Percentiles rank a stretch among this genome's conserved stretches.
phyloP scores from a whole-genome alignment of 2,113 vertebrate species.

The Mormyrus lacerda region DNA sequence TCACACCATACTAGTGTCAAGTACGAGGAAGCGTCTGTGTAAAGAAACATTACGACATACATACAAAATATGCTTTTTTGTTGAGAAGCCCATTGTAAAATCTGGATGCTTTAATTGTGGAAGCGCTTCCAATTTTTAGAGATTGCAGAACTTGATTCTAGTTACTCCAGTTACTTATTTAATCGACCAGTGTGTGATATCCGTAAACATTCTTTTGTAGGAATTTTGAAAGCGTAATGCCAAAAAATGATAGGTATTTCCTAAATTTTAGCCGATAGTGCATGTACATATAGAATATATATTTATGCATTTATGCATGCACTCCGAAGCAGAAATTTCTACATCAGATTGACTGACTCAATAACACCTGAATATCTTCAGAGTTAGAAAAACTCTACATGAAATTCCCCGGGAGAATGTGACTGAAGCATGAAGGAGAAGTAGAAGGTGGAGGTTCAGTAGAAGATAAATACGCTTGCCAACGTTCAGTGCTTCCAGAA shows the following conservation, averaged over 20 bases:
- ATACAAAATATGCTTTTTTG: not conserved
- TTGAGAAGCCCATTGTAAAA: not conserved
- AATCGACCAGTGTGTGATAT: not conserved
- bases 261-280: not conserved
- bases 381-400: slow-evolving; percentile 52
- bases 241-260: not conserved
- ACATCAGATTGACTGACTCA: slow-evolving; percentile 50
- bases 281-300: not conserved
- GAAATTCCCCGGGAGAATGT: slow-evolving; percentile 43
- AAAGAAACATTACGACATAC: not conserved
- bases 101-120: not conserved
- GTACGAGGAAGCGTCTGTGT: slow-evolving; percentile 36
- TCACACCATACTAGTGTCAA: slow-evolving; percentile 47
- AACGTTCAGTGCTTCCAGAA: not conserved
- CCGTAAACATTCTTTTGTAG: not conserved
- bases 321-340: slow-evolving; percentile 40
- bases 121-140: not conserved
- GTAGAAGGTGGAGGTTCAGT: no score
- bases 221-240: not conserved
- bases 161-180: not conserved
- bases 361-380: slow-evolving; percentile 59
- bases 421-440: slow-evolving; percentile 41
- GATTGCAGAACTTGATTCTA: not conserved
- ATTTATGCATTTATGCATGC: not conserved
- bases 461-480: not conserved